Base-by-base conservation (phyloP, 2,888 invertebrate genomes). In the Netelia virgata region DNA sequence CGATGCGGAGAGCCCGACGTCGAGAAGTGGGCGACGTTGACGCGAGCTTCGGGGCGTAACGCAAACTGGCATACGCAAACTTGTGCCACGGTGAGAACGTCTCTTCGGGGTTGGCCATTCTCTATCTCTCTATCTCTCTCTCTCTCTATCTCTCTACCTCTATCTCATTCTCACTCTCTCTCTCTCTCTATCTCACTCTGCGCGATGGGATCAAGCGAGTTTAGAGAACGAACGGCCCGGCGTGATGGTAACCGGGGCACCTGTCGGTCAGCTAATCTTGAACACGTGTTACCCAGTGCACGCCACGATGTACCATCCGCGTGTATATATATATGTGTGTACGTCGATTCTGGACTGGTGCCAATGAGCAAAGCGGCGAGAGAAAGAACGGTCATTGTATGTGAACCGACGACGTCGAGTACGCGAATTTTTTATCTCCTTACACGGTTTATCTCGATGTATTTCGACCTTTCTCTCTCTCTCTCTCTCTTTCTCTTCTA, bases 201-300 rank as follows among this genome's bases (percentile, higher is more conserved):
- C 28, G 18, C 43, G 55, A 59, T 23, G 69, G 55, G 66, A 64
- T 41, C 23, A 63, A 20, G 72, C 61, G 57, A 82, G 82, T 78
- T 59, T 28, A 23, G 18, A 63, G 75, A 28, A 59, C 43, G 73
- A 64, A 68, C 59, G 63, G 68, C 14, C 11, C 57, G 76, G 23
- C 36, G 84, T 77, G 80, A 61, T 23, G 68, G 64, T 63, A 88
- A 87, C 87, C 86, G 89, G 89, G 87, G 92, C 92, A 93, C 92
- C 93, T 92, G 93, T 92, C 93, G 91, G 88, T 88, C 88, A 89
- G 91, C 92, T 93, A 92, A 93, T 92, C 92, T 92, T 90, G 91
- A 90, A 93, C 93, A 92, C 91, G 91, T 93, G 93, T 92, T 92
- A 91, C 91, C 90, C 72, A 43, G 55, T 61, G 64, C 77, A 78